A percentile compares a stretch with the other conserved stretches of the same genome.
These are phyloP conservation scores for Batillaria attramentaria DNA, from an alignment of 1,140 invertebrate species.

Conservation along the genomic window DNA sequence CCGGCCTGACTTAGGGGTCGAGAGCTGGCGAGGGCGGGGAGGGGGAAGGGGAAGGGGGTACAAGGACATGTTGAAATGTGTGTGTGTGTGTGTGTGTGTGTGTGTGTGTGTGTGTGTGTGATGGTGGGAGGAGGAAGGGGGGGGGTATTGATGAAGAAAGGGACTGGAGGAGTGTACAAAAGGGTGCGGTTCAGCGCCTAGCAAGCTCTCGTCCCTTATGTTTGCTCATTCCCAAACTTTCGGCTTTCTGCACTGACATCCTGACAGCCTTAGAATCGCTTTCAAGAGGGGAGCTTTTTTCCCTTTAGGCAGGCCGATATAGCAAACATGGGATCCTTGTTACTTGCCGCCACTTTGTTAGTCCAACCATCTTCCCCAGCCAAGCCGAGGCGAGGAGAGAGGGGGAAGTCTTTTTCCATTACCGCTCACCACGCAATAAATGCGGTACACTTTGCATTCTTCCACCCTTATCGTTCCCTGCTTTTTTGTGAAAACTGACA, in stretches of 20 bases:
- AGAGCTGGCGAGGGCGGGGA: no score
- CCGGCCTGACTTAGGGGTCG: no score
- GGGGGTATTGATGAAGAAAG: no score
- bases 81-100: no score
- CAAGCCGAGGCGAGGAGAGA: neutral
- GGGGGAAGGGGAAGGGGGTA: no score
- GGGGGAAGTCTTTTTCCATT: neutral
- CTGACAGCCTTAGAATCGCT: slow-evolving; percentile 29
- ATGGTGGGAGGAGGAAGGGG: no score
- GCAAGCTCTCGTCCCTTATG: neutral
- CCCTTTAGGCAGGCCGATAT: neutral
- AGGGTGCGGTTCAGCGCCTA: neutral
- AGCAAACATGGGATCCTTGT: slow-evolving; percentile 20
- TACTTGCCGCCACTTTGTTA: slow-evolving; percentile 3
- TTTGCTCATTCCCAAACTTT: slow-evolving; percentile 21
- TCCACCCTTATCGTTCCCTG: neutral
- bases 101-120: no score
- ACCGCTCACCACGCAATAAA: neutral
- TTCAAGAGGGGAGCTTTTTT: slow-evolving; percentile 15
- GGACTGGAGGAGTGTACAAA: no score
- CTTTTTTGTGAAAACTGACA: slow-evolving; percentile 24
- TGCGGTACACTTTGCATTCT: neutral
- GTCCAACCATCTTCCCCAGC: slow-evolving; percentile 7
- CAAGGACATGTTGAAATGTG: no score
- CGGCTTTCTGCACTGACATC: slow-evolving; percentile 22